Evolutionary conservation across 2,888 invertebrate species (phyloP), one percentile per base, ranked within the genome.

Genomic region (Halocaridina rubra): DNA sequence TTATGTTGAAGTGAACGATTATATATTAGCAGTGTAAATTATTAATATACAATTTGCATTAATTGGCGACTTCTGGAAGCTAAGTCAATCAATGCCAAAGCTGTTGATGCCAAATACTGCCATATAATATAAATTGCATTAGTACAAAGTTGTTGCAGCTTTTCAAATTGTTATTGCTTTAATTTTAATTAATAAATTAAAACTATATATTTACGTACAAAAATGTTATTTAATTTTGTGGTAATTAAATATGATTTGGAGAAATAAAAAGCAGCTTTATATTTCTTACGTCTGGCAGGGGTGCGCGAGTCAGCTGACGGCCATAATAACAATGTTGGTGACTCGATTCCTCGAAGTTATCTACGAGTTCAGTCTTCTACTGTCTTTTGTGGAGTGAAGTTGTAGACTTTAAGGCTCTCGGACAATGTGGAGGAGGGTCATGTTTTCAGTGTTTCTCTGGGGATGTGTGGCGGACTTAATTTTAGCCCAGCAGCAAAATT

Each of bases 341-440:
- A n/a, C 8, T 39, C 3, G 16, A 27, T 24, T 24, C 16, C 10
- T 30, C 76, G 74, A 7, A 19, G 53, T 24, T 46, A 19, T 39
- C 22, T 1, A 4, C 30, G 29, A 32, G 16, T 22, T 74, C 76
- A 77, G 76, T 77, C 10, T 32, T 61, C 59, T 22, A 16, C 27
- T 27, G 30, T 27, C 30, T 61, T n/a, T 59, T 13, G 76, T 77
- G 61, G 19, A 22, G 33, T 32, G 30, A 16, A 61, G 61, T 32
- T 16, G 10, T 8, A 5, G 29, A 46, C 33, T 7, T 53, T 53
- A 24, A 7, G 32, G 59, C 59, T 61, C 76, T 59, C 30, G 32
- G 30, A 32, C n/a, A 22, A 77, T 77, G 76, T 77, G 76, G 76
- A 61, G 76, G 61, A 5, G 76, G 53, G 76, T 61, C 3, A 57